A percentile compares a stretch with the other conserved stretches of the same genome.
Conservation (phyloP, 2,888 invertebrate genomes). For the Melieria picta region DNA sequence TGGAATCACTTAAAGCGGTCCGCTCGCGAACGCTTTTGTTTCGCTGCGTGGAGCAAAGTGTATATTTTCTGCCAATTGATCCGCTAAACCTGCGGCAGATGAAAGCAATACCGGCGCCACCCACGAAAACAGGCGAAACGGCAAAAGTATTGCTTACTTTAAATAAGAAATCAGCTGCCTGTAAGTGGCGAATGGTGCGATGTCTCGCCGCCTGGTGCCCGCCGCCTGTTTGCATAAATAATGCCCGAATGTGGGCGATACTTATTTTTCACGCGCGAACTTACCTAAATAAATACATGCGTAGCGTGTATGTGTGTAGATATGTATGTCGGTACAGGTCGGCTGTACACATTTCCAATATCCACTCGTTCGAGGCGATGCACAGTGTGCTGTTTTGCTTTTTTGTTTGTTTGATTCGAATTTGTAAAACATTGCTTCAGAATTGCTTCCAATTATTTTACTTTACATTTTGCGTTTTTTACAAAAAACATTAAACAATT, state of each 20-base stretch:
- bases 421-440: too few species aligned
- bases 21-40: too few species aligned
- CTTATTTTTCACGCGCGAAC: not conserved
- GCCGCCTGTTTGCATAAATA: not conserved
- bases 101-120: not conserved
- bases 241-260: not conserved
- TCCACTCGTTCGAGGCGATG: too few species aligned
- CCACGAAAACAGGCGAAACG: too few species aligned
- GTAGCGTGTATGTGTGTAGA: not conserved
- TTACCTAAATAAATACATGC: not conserved
- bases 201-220: not conserved
- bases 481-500: too few species aligned
- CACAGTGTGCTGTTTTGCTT: too few species aligned
- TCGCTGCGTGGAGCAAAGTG: not conserved
- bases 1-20: too few species aligned
- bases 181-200: conserved; percentile 13
- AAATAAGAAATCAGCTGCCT: conserved; percentile 20
- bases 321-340: too few species aligned
- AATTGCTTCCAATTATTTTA: too few species aligned
- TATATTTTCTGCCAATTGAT: conserved; percentile 24
- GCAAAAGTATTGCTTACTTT: not conserved
- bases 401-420: too few species aligned
- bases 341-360: too few species aligned
- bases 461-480: too few species aligned
- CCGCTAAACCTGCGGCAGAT: conserved; percentile 7